These are phyloP conservation scores for Phoenicopterus ruber DNA, from an alignment of 2,113 vertebrate genomes.

Conservation along the genomic window DNA sequence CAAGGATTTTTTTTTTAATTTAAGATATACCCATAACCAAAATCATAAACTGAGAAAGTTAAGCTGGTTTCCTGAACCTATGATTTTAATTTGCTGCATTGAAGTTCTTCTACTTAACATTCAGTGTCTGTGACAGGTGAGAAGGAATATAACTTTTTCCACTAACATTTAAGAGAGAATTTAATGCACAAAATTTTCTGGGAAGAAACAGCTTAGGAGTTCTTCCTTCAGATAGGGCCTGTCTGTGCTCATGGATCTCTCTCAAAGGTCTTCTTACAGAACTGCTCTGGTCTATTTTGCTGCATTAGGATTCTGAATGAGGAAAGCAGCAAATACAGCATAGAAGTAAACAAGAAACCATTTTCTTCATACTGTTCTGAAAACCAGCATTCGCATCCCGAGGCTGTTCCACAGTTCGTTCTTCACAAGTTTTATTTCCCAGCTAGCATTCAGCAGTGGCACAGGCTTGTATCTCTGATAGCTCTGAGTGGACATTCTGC, in stretches of 20 bases:
- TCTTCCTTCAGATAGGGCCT: background rate
- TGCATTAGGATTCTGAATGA: background rate
- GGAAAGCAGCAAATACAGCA: background rate
- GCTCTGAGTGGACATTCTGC: background rate
- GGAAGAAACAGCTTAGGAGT: background rate
- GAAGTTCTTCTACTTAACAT: background rate
- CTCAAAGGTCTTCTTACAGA: background rate
- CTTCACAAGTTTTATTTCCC: background rate
- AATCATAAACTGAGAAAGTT: background rate
- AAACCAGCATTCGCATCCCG: background rate
- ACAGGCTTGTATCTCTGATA: background rate
- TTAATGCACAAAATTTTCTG: background rate
- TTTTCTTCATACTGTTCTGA: background rate
- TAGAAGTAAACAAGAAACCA: background rate
- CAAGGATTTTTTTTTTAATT: background rate
- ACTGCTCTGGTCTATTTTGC: background rate
- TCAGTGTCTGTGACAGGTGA: background rate
- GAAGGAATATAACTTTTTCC: background rate
- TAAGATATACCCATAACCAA: background rate
- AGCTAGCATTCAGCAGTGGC: background rate
- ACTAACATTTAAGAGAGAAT: background rate
- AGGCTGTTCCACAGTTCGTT: background rate
- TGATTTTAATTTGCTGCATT: background rate
- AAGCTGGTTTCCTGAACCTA: background rate
- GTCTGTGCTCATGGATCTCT: background rate